phyloP scores from a whole-genome alignment of 2,888 invertebrate species.

The Lutraria lutraria region DNA sequence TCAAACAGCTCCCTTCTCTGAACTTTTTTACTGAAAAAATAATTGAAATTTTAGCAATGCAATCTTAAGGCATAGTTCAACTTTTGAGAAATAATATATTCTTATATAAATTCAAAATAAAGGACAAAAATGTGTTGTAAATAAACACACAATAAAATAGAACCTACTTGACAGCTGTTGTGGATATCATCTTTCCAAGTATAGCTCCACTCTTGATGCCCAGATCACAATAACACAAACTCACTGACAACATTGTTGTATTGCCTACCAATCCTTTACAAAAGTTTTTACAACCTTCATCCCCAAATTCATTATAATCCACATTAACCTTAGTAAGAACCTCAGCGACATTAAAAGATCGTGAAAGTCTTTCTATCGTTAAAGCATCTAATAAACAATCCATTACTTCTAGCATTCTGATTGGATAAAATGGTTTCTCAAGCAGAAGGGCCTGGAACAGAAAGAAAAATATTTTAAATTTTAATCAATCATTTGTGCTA shows the following conservation, averaged over 20 bases:
- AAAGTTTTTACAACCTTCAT: conserved; percentile 83
- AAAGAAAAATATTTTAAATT: neutral
- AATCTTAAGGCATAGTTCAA: no score
- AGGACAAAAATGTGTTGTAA: no score
- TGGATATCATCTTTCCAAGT: conserved; percentile 82
- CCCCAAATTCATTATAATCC: conserved; percentile 87
- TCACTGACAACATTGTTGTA: conserved; percentile 81
- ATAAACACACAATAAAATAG: neutral
- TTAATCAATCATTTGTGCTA: no score
- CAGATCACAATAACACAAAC: conserved; percentile 85
- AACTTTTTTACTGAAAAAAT: no score
- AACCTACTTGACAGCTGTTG: conserved; percentile 83
- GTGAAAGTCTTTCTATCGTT: conserved; percentile 78
- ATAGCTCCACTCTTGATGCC: conserved; percentile 80
- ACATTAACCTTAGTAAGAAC: conserved; percentile 81
- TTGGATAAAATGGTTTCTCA: conserved; percentile 82
- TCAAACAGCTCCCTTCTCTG: no score
- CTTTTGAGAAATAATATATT: no score
- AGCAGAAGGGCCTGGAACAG: conserved; percentile 82
- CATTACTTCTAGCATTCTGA: conserved; percentile 82
- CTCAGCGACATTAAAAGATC: conserved; percentile 78
- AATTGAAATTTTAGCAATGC: no score
- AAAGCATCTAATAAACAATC: conserved; percentile 84
- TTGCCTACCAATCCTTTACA: conserved; percentile 83
- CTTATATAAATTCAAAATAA: no score